Evolutionary conservation across 2,113 vertebrate genomes (phyloP), one percentile per base, ranked within the genome.

Genomic region (Cyprinodon variegatus): DNA sequence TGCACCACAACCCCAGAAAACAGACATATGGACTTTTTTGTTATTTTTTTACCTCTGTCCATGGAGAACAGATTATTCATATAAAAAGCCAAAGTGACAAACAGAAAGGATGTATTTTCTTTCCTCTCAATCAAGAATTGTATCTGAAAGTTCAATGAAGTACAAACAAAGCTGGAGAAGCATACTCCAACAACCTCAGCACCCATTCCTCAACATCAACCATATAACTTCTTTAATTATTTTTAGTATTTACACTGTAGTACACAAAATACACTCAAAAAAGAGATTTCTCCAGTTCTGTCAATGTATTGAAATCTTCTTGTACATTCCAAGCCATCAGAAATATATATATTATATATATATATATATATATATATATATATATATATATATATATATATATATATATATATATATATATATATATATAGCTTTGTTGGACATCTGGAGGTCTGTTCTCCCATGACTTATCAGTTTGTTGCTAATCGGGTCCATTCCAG

Each of bases 251-350:
- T 95, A 95, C 94, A 94, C 82, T 81, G 93, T 94, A 94, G 92
- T 94, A 95, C 94, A 95, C 93, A 95, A 95, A 94, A 95, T 95
- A 95, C 94, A 94, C 92, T 94, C 90, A 93, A 93, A 94, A 94
- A 93, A 84, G 88, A 89, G 86, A 85, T 88, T 77, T 87, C 86
- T 83, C 82, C 70, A 77, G 74, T 74, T 82, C 86, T 83, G 83
- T 83, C 81, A 84, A 86, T 81, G 83, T 78, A 75, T 88, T 87
- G 81, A 86, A 90, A 88, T 92, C 87, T 73, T 91, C 81, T 90
- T 76, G 79, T 93, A 92, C 93, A 94, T 93, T 94, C 93, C 82
- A 48, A 92, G 87, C 91, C 90, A 93, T 90, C 90, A 85, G 77
- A 70, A 74, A 83, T 82, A 53, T 64, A 61, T 68, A 74, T 74